Evolutionary conservation across 2,888 invertebrate species (phyloP).

Genomic region (Dicycla oo): DNA sequence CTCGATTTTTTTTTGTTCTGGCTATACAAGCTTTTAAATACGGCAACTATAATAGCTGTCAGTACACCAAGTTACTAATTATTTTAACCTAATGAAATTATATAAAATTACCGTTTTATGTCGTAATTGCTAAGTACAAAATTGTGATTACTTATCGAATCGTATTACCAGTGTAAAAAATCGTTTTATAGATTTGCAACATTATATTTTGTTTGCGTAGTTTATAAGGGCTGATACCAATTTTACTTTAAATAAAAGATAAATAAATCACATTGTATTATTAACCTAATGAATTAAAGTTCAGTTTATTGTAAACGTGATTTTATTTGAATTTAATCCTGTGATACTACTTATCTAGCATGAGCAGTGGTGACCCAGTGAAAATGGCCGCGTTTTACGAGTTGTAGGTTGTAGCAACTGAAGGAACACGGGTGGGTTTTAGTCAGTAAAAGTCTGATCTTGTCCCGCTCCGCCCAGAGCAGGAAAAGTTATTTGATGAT

Average conservation of each 20-base stretch:
- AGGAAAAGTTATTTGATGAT: no score
- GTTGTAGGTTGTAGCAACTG: background rate
- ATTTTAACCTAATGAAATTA: conserved; percentile 59
- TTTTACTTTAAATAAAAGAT: conserved; percentile 81
- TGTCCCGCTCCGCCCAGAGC: no score
- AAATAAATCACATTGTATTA: conserved; percentile 69
- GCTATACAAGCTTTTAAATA: conserved; percentile 42
- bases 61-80: conserved; percentile 43
- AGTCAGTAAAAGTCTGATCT: no score
- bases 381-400: no score
- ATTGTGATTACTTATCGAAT: conserved; percentile 76
- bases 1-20: conserved; percentile 30
- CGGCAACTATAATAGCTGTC: conserved; percentile 53
- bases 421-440: no score
- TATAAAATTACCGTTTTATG: conserved; percentile 62
- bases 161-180: conserved; percentile 81
- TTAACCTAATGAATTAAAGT: conserved; percentile 72
- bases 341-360: background rate
- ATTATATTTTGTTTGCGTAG: conserved; percentile 69
- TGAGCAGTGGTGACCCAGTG: no score
- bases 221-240: conserved; percentile 85
- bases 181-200: conserved; percentile 72
- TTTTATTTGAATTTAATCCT: conserved; percentile 28
- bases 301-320: conserved; percentile 56
- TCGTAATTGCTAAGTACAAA: conserved; percentile 80